Base-by-base conservation (phyloP, 2,888 invertebrate genomes). In the Lithosia quadra region DNA sequence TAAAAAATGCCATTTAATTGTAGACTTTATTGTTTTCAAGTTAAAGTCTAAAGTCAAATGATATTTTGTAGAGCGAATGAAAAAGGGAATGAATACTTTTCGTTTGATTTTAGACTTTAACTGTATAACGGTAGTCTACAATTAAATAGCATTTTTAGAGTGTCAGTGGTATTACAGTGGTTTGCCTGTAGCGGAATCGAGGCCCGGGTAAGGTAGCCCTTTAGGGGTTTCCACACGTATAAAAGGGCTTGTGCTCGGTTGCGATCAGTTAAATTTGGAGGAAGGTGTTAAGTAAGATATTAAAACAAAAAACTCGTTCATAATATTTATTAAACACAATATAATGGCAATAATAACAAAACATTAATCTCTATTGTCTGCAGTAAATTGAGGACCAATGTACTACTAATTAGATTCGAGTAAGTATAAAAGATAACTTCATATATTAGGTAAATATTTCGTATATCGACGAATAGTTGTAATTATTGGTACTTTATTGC, bases 261-360 rank as follows among this genome's bases (percentile, higher is more conserved):
- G 4, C 36, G 5, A 43, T 43, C 43, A 43, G 5, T 18, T 4
- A 43, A 34, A 43, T 43, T 36, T 36, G 10, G 15, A 39, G 39
- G 15, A 15, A 39, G 21, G 21, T 1, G 8, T 11, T 10, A 21
- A 15, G 28, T 28, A 28, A 28, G 5, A 24, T 8, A 8, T 43
- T 10, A 63, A 63, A 21, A 55, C 9, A 39, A 64, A 57, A 15
- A 66, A 56, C 63, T 70, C 64, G n/a, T 78, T 81, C 57, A 68
- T 72, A 78, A 63, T 80, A 78, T 85, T 79, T 77, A 83, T 76
- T 82, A 76, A 79, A 81, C 77, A 77, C 77, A 80, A 78, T 80
- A 82, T 78, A 83, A 80, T 81, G 77, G 77, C 83, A 79, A 80
- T 81, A 79, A 80, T 80, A 84, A 85, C 84, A 82, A 85, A 82